A percentile compares a stretch with the other conserved stretches of the same genome.
Evolutionary conservation across 92 coral and sea anemone genomes (phyloP).

Genomic region (Virgularia gustaviana): DNA sequence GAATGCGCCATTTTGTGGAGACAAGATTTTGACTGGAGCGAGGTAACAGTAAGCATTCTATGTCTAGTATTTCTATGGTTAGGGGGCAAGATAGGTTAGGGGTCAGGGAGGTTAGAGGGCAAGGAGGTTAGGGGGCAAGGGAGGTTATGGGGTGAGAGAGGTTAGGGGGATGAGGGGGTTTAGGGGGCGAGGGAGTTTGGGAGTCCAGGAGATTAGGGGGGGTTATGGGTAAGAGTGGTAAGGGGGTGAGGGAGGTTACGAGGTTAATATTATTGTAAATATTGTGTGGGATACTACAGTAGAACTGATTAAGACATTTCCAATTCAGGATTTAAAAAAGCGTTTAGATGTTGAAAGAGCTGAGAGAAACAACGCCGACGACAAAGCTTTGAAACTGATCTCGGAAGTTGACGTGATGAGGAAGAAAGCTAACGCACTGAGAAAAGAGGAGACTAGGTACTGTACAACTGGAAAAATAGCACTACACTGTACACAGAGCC

Average conservation of each 20-base stretch:
- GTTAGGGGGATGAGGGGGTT: background rate
- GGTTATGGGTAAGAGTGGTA: background rate
- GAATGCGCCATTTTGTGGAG: background rate
- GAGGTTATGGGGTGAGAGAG: background rate
- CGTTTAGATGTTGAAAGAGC: constrained; percentile 80
- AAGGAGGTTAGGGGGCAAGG: background rate
- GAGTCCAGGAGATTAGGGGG: background rate
- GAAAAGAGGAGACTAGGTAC: constrained; percentile 85
- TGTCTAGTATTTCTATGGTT: too few relatives aligned
- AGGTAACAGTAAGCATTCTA: background rate
- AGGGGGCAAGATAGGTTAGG: background rate
- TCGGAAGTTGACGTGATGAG: constrained; percentile 79
- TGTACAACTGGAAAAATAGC: too few relatives aligned
- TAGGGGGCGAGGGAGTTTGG: background rate
- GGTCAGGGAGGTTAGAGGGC: background rate
- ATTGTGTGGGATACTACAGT: background rate
- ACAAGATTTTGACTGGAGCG: background rate
- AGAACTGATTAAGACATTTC: background rate
- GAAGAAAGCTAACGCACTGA: constrained; percentile 67
- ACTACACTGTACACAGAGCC: too few relatives aligned
- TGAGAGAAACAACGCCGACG: constrained; percentile 76
- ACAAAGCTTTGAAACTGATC: constrained; percentile 69
- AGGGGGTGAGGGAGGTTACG: background rate
- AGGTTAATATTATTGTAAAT: background rate
- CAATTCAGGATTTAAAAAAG: constrained; percentile 74